These are phyloP conservation scores for Phaedon cochleariae DNA, from an alignment of 2,888 invertebrate species.

Conservation along the genomic window DNA sequence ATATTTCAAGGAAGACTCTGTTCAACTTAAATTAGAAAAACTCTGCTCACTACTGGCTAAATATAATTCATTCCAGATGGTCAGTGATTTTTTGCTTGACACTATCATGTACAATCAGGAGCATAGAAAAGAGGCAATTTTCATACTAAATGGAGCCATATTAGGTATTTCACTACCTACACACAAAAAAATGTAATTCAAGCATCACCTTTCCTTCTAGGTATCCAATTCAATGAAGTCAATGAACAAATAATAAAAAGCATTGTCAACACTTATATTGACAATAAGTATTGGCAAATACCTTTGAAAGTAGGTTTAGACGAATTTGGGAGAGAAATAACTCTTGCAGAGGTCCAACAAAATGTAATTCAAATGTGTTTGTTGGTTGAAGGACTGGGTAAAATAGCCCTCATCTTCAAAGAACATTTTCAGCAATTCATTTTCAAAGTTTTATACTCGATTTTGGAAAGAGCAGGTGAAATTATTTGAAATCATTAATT, in stretches of 20 bases:
- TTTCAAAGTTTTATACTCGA: conserved; percentile 71
- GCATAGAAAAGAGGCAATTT: conserved; percentile 69
- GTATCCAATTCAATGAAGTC: conserved; percentile 17
- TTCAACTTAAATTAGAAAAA: conserved; percentile 64
- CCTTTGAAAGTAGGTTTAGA: conserved; percentile 58
- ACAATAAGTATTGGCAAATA: conserved; percentile 65
- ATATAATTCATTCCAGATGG: conserved; percentile 65
- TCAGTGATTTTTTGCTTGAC: conserved; percentile 72
- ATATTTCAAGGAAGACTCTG: conserved; percentile 65
- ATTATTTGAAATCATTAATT: not conserved
- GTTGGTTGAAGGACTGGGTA: conserved; percentile 75
- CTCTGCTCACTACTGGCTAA: conserved; percentile 68
- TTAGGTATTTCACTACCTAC: conserved; percentile 35
- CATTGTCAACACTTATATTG: conserved; percentile 60
- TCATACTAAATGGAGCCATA: conserved; percentile 66
- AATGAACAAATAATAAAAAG: conserved; percentile 39
- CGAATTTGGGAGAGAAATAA: conserved; percentile 49
- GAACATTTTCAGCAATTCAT: conserved; percentile 68
- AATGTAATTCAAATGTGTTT: conserved; percentile 75
- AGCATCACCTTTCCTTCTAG: conserved; percentile 14
- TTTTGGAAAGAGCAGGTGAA: conserved; percentile 77
- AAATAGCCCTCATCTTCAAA: conserved; percentile 67
- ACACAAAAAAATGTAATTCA: not conserved
- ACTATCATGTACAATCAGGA: conserved; percentile 64
- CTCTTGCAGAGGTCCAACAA: conserved; percentile 62